phyloP scores from a whole-genome alignment of 1,140 invertebrate genomes.

The Zaprionus taronus region DNA sequence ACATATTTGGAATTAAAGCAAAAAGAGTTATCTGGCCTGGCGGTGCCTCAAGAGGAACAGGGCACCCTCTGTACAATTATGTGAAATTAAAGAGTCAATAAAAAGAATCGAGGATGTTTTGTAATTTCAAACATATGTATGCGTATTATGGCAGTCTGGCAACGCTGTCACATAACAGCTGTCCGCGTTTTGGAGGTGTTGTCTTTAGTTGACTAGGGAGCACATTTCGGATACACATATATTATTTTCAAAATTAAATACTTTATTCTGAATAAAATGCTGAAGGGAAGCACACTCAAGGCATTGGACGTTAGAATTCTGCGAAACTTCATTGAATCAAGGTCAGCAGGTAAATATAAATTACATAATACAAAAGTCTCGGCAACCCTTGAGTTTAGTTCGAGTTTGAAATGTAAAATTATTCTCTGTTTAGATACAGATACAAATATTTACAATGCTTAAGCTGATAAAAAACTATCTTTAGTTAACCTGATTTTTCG shows the following conservation, averaged over 20 bases:
- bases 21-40: conserved; percentile 86
- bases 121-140: neutral
- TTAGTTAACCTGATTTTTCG: conserved; percentile 11
- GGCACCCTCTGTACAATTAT: conserved; percentile 67
- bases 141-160: conserved; percentile 25
- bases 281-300: conserved; percentile 61
- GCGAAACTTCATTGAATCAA: conserved; percentile 53
- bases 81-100: conserved; percentile 43
- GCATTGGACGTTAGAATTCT: conserved; percentile 62
- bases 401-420: conserved; percentile 16
- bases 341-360: conserved; percentile 77
- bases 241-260: conserved; percentile 15
- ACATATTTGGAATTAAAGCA: conserved; percentile 88
- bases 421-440: conserved; percentile 15
- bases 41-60: conserved; percentile 33
- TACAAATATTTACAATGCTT: conserved; percentile 8
- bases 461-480: conserved; percentile 63
- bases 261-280: conserved; percentile 42
- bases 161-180: conserved; percentile 12
- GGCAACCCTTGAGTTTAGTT: conserved; percentile 24
- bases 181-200: conserved; percentile 17
- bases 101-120: neutral
- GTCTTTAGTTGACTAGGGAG: neutral
- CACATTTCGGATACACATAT: conserved; percentile 21
- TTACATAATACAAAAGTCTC: conserved; percentile 58